Evolutionary conservation across 1,140 invertebrate species (phyloP).

Genomic region (Pinna nobilis): DNA sequence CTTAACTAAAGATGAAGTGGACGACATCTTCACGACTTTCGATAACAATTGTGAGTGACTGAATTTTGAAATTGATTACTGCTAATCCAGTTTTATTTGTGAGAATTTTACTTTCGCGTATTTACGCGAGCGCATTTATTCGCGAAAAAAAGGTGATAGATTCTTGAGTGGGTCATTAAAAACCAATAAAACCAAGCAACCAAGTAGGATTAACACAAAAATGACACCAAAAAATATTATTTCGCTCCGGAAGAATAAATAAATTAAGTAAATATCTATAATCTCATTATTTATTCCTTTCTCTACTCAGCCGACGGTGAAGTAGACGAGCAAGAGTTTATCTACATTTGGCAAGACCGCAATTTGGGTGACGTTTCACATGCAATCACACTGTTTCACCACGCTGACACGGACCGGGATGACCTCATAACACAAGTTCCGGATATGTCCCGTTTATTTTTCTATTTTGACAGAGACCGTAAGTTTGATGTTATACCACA

Average conservation of each 20-base stretch:
- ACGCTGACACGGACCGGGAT: conserved; percentile 36
- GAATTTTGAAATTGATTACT: not conserved
- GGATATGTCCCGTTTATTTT: conserved; percentile 32
- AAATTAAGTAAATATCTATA: too few species aligned
- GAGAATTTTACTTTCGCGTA: too few species aligned
- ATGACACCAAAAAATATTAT: too few species aligned
- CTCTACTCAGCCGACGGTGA: conserved; percentile 22
- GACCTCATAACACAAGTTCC: conserved; percentile 24
- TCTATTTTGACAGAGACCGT: conserved; percentile 43
- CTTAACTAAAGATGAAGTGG: conserved; percentile 27
- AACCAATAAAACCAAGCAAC: too few species aligned
- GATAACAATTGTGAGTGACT: conserved; percentile 30
- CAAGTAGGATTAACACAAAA: too few species aligned
- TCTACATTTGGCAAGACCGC: conserved; percentile 25
- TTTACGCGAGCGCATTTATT: too few species aligned
- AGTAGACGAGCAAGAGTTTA: conserved; percentile 31
- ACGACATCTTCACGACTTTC: conserved; percentile 39
- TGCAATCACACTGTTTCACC: conserved; percentile 25
- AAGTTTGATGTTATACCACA: not conserved
- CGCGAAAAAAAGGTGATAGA: too few species aligned
- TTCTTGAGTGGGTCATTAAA: too few species aligned
- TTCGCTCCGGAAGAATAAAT: too few species aligned
- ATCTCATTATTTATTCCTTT: not conserved
- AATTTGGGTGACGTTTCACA: conserved; percentile 15
- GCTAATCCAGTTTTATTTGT: too few species aligned